Percentiles rank a stretch among this genome's conserved stretches.
phyloP scores from a whole-genome alignment of 2,888 invertebrate genomes.

The Drosophila helvetica region DNA sequence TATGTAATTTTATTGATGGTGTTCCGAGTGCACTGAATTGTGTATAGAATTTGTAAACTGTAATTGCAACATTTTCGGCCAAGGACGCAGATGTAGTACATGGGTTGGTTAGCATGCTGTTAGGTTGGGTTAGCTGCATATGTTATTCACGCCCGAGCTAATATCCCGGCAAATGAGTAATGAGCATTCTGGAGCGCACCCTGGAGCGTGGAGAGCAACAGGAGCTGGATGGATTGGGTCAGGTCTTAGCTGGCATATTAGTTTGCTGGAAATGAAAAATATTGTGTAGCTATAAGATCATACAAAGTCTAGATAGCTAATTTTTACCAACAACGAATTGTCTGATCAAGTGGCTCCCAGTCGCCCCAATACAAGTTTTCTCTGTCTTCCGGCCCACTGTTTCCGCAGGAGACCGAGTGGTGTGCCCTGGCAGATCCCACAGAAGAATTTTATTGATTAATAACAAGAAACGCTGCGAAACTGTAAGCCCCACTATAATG shows the following conservation, averaged over 20 bases:
- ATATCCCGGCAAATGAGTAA: slow-evolving; percentile 44
- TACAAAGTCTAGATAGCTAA: too few relatives aligned
- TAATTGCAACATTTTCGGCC: slow-evolving; percentile 62
- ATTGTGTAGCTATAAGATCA: too few relatives aligned
- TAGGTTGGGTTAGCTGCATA: slow-evolving; percentile 47
- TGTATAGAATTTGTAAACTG: slow-evolving; percentile 67
- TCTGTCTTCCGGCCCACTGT: too few relatives aligned
- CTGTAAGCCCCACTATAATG: slow-evolving; percentile 68
- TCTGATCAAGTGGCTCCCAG: neutral
- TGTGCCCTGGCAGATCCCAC: slow-evolving; percentile 32
- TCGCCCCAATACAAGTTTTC: too few relatives aligned
- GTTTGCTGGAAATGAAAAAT: too few relatives aligned
- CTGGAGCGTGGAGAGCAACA: slow-evolving; percentile 29
- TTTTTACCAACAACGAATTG: too few relatives aligned
- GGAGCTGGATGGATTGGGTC: neutral
- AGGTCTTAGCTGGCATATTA: neutral
- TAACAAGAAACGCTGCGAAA: slow-evolving; percentile 48
- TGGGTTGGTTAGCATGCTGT: neutral
- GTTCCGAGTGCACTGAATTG: slow-evolving; percentile 73
- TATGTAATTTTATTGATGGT: slow-evolving; percentile 70
- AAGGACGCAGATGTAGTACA: slow-evolving; percentile 36
- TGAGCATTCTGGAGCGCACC: slow-evolving; percentile 24
- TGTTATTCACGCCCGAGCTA: slow-evolving; percentile 55
- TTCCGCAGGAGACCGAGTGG: too few relatives aligned
- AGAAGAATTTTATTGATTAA: slow-evolving; percentile 38